phyloP scores from a whole-genome alignment of 1,140 invertebrate species.

The Bombus pascuorum region DNA sequence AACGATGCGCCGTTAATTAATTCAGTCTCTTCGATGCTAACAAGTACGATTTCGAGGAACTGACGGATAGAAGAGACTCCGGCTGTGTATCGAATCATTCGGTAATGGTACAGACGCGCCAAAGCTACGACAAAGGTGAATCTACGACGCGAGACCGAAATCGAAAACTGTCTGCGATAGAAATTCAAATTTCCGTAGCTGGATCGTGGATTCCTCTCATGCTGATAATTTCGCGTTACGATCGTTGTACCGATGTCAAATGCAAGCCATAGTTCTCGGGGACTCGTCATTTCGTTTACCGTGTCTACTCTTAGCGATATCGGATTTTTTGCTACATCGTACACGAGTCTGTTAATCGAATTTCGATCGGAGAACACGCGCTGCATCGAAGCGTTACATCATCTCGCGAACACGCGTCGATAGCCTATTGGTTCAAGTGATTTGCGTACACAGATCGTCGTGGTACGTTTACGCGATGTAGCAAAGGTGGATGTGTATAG shows the following conservation, averaged over 20 bases:
- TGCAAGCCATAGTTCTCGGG: neutral
- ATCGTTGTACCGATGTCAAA: neutral
- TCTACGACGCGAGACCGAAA: neutral
- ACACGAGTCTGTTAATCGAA: neutral
- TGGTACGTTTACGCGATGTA: neutral
- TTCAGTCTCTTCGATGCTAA: conserved; percentile 46
- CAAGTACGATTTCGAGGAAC: conserved; percentile 25
- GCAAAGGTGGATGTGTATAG: neutral
- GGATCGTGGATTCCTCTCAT: neutral
- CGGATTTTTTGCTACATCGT: neutral
- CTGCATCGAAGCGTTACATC: neutral
- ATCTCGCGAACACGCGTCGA: neutral
- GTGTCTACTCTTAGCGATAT: neutral
- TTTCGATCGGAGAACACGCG: neutral
- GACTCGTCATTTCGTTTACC: neutral
- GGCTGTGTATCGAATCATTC: neutral
- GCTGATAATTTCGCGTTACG: neutral
- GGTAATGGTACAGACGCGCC: neutral
- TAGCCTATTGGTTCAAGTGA: neutral
- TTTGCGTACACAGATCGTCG: neutral
- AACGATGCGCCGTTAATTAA: conserved; percentile 59
- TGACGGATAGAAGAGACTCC: neutral
- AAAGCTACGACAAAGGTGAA: conserved; percentile 27
- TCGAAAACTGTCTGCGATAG: conserved; percentile 32
- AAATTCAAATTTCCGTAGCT: neutral